Evolutionary conservation across 2,113 vertebrate species (phyloP), one percentile per base, ranked within the genome.

Genomic region (Nesospiza acunhae): DNA sequence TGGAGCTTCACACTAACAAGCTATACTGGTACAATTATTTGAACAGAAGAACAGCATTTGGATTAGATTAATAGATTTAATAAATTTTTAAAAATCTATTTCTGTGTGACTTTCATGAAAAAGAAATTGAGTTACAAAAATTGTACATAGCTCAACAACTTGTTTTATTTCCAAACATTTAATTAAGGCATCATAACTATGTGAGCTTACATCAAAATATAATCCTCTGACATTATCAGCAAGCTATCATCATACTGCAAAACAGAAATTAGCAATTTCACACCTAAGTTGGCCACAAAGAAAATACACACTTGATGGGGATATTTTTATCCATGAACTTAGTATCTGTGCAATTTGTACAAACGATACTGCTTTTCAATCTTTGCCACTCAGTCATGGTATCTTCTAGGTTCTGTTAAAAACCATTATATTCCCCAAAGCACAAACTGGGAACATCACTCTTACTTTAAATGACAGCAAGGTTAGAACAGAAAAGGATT

Each of bases 131-230:
- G 63, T 69, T 79, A 82, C 53, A 92, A 68, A 89, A 90, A 67
- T 2, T n/a, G 1, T 41, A 60, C 35, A 31, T 24, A 80, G 69
- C 41, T 68, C 39, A 87, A 86, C 33, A 59, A 30, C 28, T 93
- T 58, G 9, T 84, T 86, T 85, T 64, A 63, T 78, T 90, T 94
- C 46, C n/a, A 94, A 96, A 42, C 3, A 4, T 66, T 88, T 88
- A 94, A 96, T 94, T 96, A 92, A 94, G 58, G 31, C 44, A 86
- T 66, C 53, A 20, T 39, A 94, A 95, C 50, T 76, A 39, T 44
- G 41, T 59, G 23, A 91, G 49, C 3, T 89, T 70, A 85, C 21
- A 90, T 81, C 56, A 96, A 66, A 86, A 89, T 81, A 69, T 37
- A 74, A 91, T 73, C 66, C 30, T 49, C 47, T 87, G 27, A 74